A percentile compares a stretch with the other conserved stretches of the same genome.
Conservation (phyloP, 92 coral and sea anemone species). For the Blastomussa wellsi region DNA sequence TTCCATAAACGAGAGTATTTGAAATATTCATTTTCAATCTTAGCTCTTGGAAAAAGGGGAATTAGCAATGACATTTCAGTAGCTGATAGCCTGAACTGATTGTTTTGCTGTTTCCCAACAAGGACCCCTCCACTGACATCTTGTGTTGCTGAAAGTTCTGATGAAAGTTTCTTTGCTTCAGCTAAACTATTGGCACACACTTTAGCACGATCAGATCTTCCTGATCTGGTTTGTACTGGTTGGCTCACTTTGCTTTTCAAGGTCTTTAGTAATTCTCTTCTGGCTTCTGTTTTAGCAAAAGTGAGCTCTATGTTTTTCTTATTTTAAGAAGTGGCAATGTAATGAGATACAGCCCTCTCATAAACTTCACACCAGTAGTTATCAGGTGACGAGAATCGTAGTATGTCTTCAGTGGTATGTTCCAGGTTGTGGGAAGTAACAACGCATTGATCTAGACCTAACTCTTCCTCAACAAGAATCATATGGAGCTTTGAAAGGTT, state of each 20-base stretch:
- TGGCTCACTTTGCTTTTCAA: conserved; percentile 18
- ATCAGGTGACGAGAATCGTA: conserved; percentile 42
- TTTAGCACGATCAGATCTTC: conserved; percentile 16
- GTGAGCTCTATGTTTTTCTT: conserved; percentile 47
- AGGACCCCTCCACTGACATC: conserved; percentile 31
- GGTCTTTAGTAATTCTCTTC: conserved; percentile 39
- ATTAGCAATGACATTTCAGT: too few species aligned
- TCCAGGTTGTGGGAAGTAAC: conserved; percentile 47
- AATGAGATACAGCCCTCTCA: conserved; percentile 40
- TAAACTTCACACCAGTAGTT: conserved; percentile 49
- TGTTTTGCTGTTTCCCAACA: conserved; percentile 32
- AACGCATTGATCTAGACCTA: too few species aligned
- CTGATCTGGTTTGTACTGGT: conserved; percentile 25
- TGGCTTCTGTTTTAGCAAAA: conserved; percentile 37
- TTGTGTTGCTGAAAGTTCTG: conserved; percentile 23
- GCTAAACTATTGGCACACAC: conserved; percentile 42
- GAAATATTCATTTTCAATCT: too few species aligned
- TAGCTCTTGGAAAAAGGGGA: too few species aligned
- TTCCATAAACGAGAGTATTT: too few species aligned
- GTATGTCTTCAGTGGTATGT: conserved; percentile 42
- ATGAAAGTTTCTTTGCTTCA: conserved; percentile 24
- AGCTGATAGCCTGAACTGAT: conserved; percentile 7
- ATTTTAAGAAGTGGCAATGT: conserved; percentile 41
- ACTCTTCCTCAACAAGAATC: too few species aligned
- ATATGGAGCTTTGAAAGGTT: too few species aligned